phyloP scores from a whole-genome alignment of 2,888 invertebrate species.

The Neoscelio sp. region DNA sequence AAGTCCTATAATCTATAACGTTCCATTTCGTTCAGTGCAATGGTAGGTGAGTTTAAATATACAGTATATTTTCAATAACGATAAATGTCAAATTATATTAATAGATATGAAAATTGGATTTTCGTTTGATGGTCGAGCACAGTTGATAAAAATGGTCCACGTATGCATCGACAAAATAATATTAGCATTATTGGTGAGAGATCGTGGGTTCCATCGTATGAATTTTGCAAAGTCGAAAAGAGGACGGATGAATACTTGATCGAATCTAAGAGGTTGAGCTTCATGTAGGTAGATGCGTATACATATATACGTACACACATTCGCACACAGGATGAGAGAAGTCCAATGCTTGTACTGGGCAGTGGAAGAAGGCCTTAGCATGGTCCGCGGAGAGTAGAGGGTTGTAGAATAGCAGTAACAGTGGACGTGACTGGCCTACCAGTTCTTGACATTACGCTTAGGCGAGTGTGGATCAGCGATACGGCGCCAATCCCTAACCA shows the following conservation, averaged over 20 bases:
- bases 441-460: slow-evolving; percentile 77
- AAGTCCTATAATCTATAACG: no score
- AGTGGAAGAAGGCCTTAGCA: slow-evolving; percentile 64
- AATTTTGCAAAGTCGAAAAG: slow-evolving; percentile 67
- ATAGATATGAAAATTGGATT: slow-evolving; percentile 7
- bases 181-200: slow-evolving; percentile 57
- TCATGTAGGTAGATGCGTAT: slow-evolving; percentile 67
- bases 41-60: no score
- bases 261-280: slow-evolving; percentile 73
- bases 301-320: no score
- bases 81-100: no score
- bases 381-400: slow-evolving; percentile 71
- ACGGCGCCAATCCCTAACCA: slow-evolving; percentile 77
- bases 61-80: no score
- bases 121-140: slow-evolving; percentile 18
- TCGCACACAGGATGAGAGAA: slow-evolving; percentile 68
- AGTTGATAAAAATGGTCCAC: slow-evolving; percentile 33
- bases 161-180: slow-evolving; percentile 55
- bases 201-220: slow-evolving; percentile 57
- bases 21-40: no score
- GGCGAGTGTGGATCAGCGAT: slow-evolving; percentile 79
- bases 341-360: slow-evolving; percentile 70
- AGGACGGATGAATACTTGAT: slow-evolving; percentile 75
- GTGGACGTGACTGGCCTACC: slow-evolving; percentile 79
- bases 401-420: slow-evolving; percentile 74